These are phyloP conservation scores for Enteromius mattozi DNA, from an alignment of 2,797 vertebrate genomes.

Conservation along the genomic window DNA sequence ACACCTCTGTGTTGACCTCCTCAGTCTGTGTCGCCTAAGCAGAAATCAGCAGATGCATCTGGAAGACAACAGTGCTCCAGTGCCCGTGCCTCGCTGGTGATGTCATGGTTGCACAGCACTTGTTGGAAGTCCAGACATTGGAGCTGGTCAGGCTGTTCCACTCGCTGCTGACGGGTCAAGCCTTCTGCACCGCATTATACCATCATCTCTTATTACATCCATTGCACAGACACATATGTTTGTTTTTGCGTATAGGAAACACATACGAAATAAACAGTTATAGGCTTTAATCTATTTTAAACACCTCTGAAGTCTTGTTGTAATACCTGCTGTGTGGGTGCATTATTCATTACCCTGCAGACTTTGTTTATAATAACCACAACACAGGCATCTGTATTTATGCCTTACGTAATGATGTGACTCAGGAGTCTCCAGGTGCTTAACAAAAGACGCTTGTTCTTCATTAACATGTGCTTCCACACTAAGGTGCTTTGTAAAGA, in stretches of 20 bases:
- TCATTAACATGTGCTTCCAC: conserved; percentile 25
- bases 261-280: background rate
- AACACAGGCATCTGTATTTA: conserved; percentile 34
- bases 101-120: conserved; percentile 15
- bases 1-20: conserved; percentile 48
- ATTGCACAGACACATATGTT: background rate
- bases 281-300: background rate
- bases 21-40: conserved; percentile 20
- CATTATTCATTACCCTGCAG: background rate
- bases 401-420: conserved; percentile 16
- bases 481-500: conserved; percentile 15
- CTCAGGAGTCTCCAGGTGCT: conserved; percentile 29
- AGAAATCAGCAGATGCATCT: conserved; percentile 22
- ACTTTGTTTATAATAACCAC: conserved; percentile 23
- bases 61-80: conserved; percentile 9
- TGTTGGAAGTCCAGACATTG: background rate
- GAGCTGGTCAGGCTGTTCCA: conserved; percentile 4
- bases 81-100: conserved; percentile 1
- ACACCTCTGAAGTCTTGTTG: conserved; percentile 17
- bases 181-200: background rate
- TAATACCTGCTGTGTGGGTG: background rate
- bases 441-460: conserved; percentile 17
- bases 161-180: background rate
- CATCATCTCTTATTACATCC: background rate
- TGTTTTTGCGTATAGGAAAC: background rate